Percentiles rank a stretch among this genome's conserved stretches.
Conservation (phyloP, 2,113 vertebrate species). For the Proterorhinus semilunaris region DNA sequence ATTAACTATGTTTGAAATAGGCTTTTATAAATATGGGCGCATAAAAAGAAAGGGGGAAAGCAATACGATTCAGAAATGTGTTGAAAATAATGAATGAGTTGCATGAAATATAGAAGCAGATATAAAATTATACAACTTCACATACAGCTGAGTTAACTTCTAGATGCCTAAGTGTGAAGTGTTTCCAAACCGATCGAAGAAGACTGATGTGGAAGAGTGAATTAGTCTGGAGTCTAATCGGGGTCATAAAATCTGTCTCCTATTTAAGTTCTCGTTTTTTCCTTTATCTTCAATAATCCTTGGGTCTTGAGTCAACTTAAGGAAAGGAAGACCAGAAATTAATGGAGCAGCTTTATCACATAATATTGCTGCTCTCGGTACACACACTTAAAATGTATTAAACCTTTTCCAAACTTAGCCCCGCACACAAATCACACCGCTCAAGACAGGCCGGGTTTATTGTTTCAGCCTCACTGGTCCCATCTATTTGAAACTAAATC, state of each 20-base stretch:
- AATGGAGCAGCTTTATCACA: not conserved
- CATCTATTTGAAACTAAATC: constrained; percentile 47
- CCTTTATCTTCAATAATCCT: not conserved
- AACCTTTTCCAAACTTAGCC: constrained; percentile 14
- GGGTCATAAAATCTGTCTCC: constrained; percentile 2
- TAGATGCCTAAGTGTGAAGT: not conserved
- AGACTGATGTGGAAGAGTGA: not conserved
- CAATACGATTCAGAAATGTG: not conserved
- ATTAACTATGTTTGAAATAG: constrained; percentile 38
- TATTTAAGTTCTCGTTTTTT: not conserved
- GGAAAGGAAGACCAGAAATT: not conserved
- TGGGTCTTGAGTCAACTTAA: not conserved
- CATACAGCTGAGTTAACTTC: too few species aligned
- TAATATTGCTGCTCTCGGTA: constrained; percentile 8
- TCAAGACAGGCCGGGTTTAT: constrained; percentile 23
- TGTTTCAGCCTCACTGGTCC: constrained; percentile 27
- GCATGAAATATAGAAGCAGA: too few species aligned
- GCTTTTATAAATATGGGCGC: constrained; percentile 34
- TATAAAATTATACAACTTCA: too few species aligned
- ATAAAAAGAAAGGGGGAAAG: constrained; percentile 20
- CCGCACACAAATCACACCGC: constrained; percentile 21
- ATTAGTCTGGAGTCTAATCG: not conserved
- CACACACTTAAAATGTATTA: constrained; percentile 9
- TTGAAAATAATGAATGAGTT: too few species aligned
- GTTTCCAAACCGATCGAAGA: not conserved